Conservation (phyloP, 2,888 invertebrate species). For the Pollenia amentaria region DNA sequence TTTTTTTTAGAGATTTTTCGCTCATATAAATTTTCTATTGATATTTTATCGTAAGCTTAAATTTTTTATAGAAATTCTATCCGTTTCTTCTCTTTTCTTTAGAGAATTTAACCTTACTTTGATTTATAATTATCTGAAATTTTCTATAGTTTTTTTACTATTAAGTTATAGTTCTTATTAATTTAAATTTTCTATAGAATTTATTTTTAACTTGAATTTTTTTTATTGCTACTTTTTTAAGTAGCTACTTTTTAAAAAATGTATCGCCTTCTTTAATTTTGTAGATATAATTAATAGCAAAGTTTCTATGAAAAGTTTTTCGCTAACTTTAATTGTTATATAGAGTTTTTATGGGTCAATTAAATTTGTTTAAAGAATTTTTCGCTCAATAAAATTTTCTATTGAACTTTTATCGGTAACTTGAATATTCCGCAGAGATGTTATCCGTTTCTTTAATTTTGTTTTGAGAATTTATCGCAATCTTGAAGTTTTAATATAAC, state of each 20-base stretch:
- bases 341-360: too few species aligned
- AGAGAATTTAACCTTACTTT: background rate
- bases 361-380: background rate
- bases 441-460: background rate
- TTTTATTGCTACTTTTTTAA: too few species aligned
- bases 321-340: background rate
- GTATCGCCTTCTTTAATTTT: background rate
- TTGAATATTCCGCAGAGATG: background rate
- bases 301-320: background rate
- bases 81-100: background rate
- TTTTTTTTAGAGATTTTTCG: background rate
- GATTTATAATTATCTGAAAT: background rate
- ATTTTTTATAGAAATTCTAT: background rate
- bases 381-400: background rate
- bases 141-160: too few species aligned
- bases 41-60: background rate
- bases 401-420: background rate
- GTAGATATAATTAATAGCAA: too few species aligned
- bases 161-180: too few species aligned
- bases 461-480: background rate
- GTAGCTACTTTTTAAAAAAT: background rate
- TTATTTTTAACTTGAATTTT: too few species aligned
- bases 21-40: background rate
- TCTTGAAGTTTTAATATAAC: background rate
- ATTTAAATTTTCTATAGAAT: too few species aligned